A percentile compares a stretch with the other conserved stretches of the same genome.
Conservation (phyloP, 2,888 invertebrate species). For the Zonitis immaculata region DNA sequence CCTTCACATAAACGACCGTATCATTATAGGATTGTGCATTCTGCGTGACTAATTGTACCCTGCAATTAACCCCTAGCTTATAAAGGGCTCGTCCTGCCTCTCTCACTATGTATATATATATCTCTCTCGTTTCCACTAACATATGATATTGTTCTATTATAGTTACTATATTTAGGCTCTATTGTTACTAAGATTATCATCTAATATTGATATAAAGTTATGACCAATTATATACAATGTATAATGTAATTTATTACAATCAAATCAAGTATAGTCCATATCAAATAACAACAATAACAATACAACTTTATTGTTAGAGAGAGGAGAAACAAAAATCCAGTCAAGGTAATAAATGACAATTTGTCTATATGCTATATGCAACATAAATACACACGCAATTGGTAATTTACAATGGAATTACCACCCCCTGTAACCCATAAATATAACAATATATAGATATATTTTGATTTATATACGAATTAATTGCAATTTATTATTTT, state of each 20-base stretch:
- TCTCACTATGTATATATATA: too few species aligned
- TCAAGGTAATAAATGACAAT: neutral
- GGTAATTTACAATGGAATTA: neutral
- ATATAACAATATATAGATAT: neutral
- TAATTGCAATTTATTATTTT: neutral
- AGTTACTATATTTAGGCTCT: slow-evolving; percentile 5
- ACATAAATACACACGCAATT: neutral
- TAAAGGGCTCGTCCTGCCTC: slow-evolving; percentile 22
- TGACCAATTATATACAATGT: slow-evolving; percentile 6
- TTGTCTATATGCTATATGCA: neutral
- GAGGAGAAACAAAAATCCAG: neutral
- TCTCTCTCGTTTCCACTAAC: neutral
- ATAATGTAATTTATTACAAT: slow-evolving; percentile 1
- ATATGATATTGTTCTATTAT: slow-evolving; percentile 15
- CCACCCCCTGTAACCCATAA: neutral
- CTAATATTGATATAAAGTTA: slow-evolving; percentile 13
- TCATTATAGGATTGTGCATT: slow-evolving; percentile 36
- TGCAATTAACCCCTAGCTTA: slow-evolving; percentile 38
- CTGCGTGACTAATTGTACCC: slow-evolving; percentile 37
- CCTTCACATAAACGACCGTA: slow-evolving; percentile 32
- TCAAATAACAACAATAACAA: neutral
- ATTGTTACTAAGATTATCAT: slow-evolving; percentile 20
- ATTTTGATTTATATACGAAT: neutral
- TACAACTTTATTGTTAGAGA: too few species aligned
- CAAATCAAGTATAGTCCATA: too few species aligned